Evolutionary conservation across 2,797 vertebrate genomes (phyloP), one percentile per base, ranked within the genome.

Genomic region (Emydoidea blandingii): DNA sequence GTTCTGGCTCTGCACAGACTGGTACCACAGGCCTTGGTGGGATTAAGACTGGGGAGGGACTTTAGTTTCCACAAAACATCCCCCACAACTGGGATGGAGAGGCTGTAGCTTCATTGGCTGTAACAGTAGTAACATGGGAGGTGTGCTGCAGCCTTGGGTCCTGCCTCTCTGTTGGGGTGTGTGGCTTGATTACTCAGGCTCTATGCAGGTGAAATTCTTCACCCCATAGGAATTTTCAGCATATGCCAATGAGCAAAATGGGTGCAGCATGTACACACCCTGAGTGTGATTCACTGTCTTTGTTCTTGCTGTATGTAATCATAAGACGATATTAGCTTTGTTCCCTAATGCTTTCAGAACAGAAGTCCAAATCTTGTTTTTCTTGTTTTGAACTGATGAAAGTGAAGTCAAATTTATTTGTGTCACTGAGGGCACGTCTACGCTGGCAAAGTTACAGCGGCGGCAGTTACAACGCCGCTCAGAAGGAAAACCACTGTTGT

Each of bases 341-440:
- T 97, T 97, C 85, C 81, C n/a, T 85, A 91, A 90, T 72, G 92
- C 53, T 95, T 97, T 92, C 86, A 68, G 79, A 15, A 16, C 21
- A 83, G 82, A 92, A 92, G 54, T 54, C 41, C n/a, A 92, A 59
- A 44, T 50, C 86, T 96, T 84, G 96, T 90, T 96, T 96, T 96
- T 91, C 95, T 90, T 87, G 94, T 95, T 97, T 93, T 79, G 79
- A 41, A 74, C 27, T 68, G 52, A 79, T 91, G 78, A 52, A 14
- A 41, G 37, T 81, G 81, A 86, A 85, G 27, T 74, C 56, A 93
- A 90, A 95, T 16, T 65, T 8, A 86, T 87, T 83, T 79, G 50
- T 81, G 53, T 54, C 53, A 92, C 31, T 37, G 23, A 50, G 50
- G 50, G 50, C 50, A 50, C 14, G 14, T 50, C 50, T 50, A 50